Evolutionary conservation across 2,888 invertebrate genomes (phyloP).

Genomic region (Arge pagana): DNA sequence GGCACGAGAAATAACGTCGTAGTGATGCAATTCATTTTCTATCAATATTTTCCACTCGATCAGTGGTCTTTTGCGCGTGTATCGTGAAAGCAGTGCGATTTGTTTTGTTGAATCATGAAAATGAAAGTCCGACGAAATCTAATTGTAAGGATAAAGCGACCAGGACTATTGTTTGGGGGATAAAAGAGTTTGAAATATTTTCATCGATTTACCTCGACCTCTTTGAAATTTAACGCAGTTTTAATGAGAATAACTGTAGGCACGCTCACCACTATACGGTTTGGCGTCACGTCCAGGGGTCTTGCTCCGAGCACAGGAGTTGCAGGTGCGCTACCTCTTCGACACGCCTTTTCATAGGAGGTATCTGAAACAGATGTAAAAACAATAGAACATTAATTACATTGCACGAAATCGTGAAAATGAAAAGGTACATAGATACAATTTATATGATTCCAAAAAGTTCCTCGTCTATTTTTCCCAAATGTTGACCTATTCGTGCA

Average conservation of each 20-base stretch:
- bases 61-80: too few species aligned
- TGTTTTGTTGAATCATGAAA: too few species aligned
- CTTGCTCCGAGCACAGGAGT: constrained; percentile 76
- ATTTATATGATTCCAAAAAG: constrained; percentile 2
- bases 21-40: too few species aligned
- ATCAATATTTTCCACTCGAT: too few species aligned
- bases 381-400: too few species aligned
- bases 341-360: constrained; percentile 88
- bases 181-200: too few species aligned
- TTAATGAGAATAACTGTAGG: neutral
- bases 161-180: too few species aligned
- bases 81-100: too few species aligned
- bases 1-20: too few species aligned
- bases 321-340: constrained; percentile 82
- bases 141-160: too few species aligned
- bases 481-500: neutral
- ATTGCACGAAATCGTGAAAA: neutral
- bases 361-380: constrained; percentile 85
- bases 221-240: neutral
- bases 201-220: neutral
- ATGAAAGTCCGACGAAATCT: too few species aligned
- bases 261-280: constrained; percentile 74
- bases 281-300: constrained; percentile 74
- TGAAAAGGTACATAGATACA: constrained; percentile 6
- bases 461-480: neutral